Evolutionary conservation across 2,113 vertebrate species (phyloP), one percentile per base, ranked within the genome.

Genomic region (Perccottus glenii): DNA sequence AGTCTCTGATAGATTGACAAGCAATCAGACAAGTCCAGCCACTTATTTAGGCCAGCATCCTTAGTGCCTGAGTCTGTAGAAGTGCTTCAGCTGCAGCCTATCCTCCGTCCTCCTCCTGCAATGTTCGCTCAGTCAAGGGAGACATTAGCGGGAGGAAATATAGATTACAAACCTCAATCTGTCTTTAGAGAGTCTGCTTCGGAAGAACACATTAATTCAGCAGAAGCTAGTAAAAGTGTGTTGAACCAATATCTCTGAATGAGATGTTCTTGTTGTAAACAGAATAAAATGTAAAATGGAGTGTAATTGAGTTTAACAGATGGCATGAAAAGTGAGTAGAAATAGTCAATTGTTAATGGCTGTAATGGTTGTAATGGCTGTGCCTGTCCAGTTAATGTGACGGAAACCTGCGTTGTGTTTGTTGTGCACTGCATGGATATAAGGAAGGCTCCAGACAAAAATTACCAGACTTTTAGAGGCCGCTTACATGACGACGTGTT

Each of bases 111-210:
- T 70, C 61, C 77, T 76, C 73, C 73, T 64, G 52, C 75, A 80
- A 75, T 52, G 9, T 75, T 64, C 9, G 73, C 69, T 60, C 73
- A 70, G 86, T 82, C 71, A 44, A 62, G 85, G 80, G 78, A 85
- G 70, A 82, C 76, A 69, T 86, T 88, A 82, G 81, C 44, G 69
- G 74, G 44, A 69, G 76, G 66, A 82, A 86, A 83, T 78, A 77
- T 80, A 75, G 52, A 78, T 77, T 64, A 55, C 72, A 72, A 75
- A 72, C 65, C 77, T 80, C 67, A 78, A 81, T 67, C 66, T 53
- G 76, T 82, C 84, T 75, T 66, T 4, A 12, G 78, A 81, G 66
- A 86, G 72, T 43, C 69, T 64, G 71, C 74, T 73, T 71, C 11
- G 15, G 76, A 82, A 69, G 75, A 85, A 73, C 1, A 4, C 78